These are phyloP conservation scores for Gallinago undulata DNA, from an alignment of 2,113 vertebrate genomes.

Conservation along the genomic window DNA sequence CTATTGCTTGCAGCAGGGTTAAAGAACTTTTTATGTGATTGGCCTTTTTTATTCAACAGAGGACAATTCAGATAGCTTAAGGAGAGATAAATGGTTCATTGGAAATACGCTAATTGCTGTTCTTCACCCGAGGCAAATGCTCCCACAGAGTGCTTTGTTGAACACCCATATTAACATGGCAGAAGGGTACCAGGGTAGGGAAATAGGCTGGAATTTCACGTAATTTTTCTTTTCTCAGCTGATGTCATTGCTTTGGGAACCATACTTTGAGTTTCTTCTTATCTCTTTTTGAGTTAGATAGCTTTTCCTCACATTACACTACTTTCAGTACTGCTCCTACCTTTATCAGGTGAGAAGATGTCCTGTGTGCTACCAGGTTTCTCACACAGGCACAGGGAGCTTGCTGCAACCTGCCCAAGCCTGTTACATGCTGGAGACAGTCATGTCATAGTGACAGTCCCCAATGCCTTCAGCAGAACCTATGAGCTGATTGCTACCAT, in stretches of 20 bases:
- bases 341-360: not conserved
- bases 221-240: not conserved
- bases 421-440: rapidly evolving
- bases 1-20: not conserved
- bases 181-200: not conserved
- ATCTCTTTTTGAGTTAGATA: not conserved
- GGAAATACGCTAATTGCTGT: not conserved
- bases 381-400: not conserved
- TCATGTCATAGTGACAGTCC: too few species aligned
- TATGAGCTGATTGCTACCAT: not conserved
- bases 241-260: not conserved
- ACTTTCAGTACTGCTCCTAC: not conserved
- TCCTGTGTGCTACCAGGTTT: not conserved
- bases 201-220: not conserved
- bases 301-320: not conserved
- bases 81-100: not conserved
- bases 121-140: not conserved
- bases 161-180: not conserved
- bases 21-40: not conserved
- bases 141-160: not conserved
- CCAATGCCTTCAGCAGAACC: not conserved
- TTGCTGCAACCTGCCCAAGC: not conserved
- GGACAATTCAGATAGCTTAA: not conserved
- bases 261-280: not conserved
- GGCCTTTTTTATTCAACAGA: not conserved